phyloP scores from a whole-genome alignment of 1,140 invertebrate genomes.

The Holotrichia oblita region DNA sequence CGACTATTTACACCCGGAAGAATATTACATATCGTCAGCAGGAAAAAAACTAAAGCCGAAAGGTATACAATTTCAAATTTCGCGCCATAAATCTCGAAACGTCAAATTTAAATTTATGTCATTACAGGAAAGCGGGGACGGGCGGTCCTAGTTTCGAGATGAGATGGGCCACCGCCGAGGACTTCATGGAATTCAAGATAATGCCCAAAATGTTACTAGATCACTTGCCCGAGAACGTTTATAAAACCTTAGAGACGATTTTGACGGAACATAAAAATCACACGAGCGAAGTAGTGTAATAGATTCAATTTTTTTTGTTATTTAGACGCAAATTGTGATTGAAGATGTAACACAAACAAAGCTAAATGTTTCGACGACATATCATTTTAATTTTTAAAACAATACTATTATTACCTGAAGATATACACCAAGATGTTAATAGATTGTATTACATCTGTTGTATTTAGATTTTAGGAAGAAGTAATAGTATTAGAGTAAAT shows the following conservation, averaged over 20 bases:
- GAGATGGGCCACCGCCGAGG: slow-evolving; percentile 78
- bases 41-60: slow-evolving; percentile 73
- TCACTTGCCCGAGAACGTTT: slow-evolving; percentile 77
- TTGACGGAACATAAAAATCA: slow-evolving; percentile 63
- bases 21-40: slow-evolving; percentile 76
- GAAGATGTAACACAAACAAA: neutral
- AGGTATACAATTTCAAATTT: slow-evolving; percentile 60
- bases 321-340: slow-evolving; percentile 5
- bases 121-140: slow-evolving; percentile 67
- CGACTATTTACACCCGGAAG: slow-evolving; percentile 75
- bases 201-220: slow-evolving; percentile 82
- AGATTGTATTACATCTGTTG: neutral
- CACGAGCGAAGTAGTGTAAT: slow-evolving; percentile 46
- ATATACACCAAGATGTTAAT: slow-evolving; percentile 9
- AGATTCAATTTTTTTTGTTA: neutral
- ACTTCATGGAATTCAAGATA: slow-evolving; percentile 77
- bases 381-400: neutral
- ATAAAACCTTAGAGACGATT: slow-evolving; percentile 71
- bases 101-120: neutral
- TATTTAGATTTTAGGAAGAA: neutral
- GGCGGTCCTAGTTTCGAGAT: slow-evolving; percentile 73
- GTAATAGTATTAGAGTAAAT: neutral
- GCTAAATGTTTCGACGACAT: neutral
- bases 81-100: neutral
- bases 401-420: neutral